Evolutionary conservation across 2,888 invertebrate species (phyloP).

Genomic region (Cryptocheilus praepositus): DNA sequence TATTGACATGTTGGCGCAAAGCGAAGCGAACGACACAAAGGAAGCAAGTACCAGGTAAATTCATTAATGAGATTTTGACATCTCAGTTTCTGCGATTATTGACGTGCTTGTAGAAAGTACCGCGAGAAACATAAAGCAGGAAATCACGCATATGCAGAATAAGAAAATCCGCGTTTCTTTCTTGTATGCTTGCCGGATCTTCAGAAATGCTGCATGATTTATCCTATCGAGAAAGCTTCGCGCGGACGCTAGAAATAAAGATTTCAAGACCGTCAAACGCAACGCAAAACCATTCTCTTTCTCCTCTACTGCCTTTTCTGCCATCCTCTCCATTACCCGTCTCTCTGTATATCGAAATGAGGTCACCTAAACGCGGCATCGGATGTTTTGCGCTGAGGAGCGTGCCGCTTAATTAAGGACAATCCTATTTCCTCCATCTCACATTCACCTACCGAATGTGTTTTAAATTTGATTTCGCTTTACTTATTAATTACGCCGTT

Average conservation of each 20-base stretch:
- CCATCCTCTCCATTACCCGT: too few relatives aligned
- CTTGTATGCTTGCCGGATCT: neutral
- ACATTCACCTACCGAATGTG: slow-evolving; percentile 18
- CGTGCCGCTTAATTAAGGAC: slow-evolving; percentile 31
- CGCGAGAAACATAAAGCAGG: too few relatives aligned
- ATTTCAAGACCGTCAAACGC: slow-evolving; percentile 19
- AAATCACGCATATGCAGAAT: too few relatives aligned
- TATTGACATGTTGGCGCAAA: too few relatives aligned
- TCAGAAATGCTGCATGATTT: slow-evolving; percentile 19
- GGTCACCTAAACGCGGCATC: slow-evolving; percentile 13
- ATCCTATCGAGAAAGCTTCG: slow-evolving; percentile 15
- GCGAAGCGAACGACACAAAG: too few relatives aligned
- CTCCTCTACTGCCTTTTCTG: too few relatives aligned
- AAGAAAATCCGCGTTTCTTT: slow-evolving; percentile 2
- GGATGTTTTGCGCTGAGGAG: slow-evolving; percentile 23
- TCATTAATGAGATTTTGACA: too few relatives aligned
- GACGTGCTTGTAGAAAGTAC: too few relatives aligned
- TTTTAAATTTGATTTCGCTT: slow-evolving; percentile 30
- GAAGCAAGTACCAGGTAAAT: too few relatives aligned
- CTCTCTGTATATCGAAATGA: slow-evolving; percentile 16
- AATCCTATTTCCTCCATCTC: slow-evolving; percentile 28
- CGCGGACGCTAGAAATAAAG: slow-evolving; percentile 11
- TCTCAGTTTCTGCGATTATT: too few relatives aligned
- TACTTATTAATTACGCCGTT: too few relatives aligned
- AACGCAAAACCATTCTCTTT: neutral